Conservation (phyloP, 1,140 invertebrate genomes). For the Chionoecetes opilio region DNA sequence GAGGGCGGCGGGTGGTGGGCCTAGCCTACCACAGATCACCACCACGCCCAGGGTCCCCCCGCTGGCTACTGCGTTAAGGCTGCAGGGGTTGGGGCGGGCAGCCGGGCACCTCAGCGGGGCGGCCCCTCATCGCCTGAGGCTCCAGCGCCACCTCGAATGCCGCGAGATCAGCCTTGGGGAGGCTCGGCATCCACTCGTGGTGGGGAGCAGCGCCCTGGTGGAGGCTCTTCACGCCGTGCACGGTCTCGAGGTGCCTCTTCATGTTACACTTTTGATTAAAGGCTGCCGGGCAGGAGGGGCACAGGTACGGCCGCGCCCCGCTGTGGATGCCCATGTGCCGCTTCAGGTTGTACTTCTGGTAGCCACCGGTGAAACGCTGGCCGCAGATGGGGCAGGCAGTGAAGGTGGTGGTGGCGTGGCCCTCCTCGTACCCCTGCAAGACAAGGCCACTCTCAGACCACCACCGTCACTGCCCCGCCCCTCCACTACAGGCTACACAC, state of each 20-base stretch:
- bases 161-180: neutral
- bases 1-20: neutral
- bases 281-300: conserved; percentile 81
- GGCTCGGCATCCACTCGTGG: neutral
- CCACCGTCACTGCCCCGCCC: neutral
- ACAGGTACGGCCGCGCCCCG: conserved; percentile 82
- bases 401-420: conserved; percentile 55
- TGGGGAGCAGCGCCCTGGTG: neutral
- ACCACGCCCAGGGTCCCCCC: neutral
- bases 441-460: conserved; percentile 75
- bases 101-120: too few relatives aligned
- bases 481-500: neutral
- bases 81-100: neutral
- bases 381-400: conserved; percentile 72
- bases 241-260: conserved; percentile 75
- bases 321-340: conserved; percentile 82
- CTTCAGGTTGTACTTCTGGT: conserved; percentile 78
- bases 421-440: conserved; percentile 70
- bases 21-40: neutral
- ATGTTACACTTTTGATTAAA: conserved; percentile 77
- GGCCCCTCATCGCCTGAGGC: neutral
- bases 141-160: neutral
- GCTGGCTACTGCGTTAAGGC: neutral
- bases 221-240: conserved; percentile 58
- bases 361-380: conserved; percentile 72